Base-by-base conservation (phyloP, 1,140 invertebrate species). In the Drosophila hydei region DNA sequence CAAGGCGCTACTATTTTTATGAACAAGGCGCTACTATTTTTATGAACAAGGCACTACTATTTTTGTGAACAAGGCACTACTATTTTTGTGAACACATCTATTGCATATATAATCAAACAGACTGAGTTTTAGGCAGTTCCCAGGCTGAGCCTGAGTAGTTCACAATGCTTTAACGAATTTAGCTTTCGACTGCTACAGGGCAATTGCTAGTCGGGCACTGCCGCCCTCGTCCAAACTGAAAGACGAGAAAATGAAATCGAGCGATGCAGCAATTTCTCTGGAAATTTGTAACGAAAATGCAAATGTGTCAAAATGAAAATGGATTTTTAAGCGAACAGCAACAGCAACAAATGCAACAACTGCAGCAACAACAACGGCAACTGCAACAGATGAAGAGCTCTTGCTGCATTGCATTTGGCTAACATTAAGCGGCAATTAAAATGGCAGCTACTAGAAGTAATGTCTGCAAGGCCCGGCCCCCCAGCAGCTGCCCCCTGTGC, bases 221-320 rank as follows among this genome's bases (percentile, higher is more conserved):
- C 23, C 25, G 9, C 5, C 6, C 12, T 1, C 3, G 1, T 5
- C 0, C n/a, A 38, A 38, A n/a, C 4, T 11, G 54, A 38, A 45
- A 30, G 8, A 14, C 7, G 27, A 59, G 11, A 12, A 42, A 45
- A 8, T 16, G 25, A 54, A 62, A 47, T 30, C 30, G 52, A 56
- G 40, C 18, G 55, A 30, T 33, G 48, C 70, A 68, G 55, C 70
- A 61, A 68, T 72, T 72, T 68, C 56, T 68, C 36, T 42, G 1
- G 64, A 72, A 68, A 68, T 72, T 72, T 68, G 50, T 61, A 61
- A 61, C 43, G 38, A 69, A 73, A 73, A 73, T 73, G 64, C 71
- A 72, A 72, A 72, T 72, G 70, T 68, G 63, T 68, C 56, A 68
- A 68, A 72, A 72, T 61, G 64, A 67, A 72, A 72, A 72, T 72